Base-by-base conservation (phyloP, 53 echinoderm and acorn worm species). In the Glandiceps talaboti region DNA sequence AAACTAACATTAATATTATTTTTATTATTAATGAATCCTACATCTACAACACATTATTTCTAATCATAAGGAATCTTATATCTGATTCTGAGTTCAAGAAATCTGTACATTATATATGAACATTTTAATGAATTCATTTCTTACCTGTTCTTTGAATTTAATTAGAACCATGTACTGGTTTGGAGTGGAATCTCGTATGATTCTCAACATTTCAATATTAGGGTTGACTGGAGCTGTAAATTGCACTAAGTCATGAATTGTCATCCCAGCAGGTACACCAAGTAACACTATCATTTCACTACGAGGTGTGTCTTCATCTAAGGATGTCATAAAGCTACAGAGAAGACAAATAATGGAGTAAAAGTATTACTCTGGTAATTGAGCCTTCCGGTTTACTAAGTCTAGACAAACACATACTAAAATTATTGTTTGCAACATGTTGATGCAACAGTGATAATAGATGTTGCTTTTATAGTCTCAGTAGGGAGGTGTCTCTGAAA, bases 281-380 rank as follows among this genome's bases (percentile, higher is more conserved):
- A 96, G 89, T 87, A 93, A 89, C 80, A 92, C 92, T 28, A 96
- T 85, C 97, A 96, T 96, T 79, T 96, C 97, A 78, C 97, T 96
- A 1, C 97, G 89, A 20, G 80, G 77, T 27, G 75, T 76, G 26
- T 82, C 86, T n/a, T 86, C 86, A 30, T 81, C 82, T 29, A 86
- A 31, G 14, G 86, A 77, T 27, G 82, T 77, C 31, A 81, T 82
- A 27, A 76, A 81, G 33, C 86, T 86, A 77, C 6, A 45, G 64
- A 6, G 64, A 6, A 45, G 6, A 20, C 64, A 73, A 79, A 80
- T 80, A 78, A 33, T 33, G 33, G 32, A 74, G 32, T 32, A 81
- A 74, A 28, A 31, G 31, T 30, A n/a, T n/a, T 31, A 25, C 32
- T 30, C 79, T 30, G 79, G 25, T 20, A 30, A 79, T 30, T n/a